Percentiles rank a stretch among this genome's conserved stretches.
Evolutionary conservation across 2,888 invertebrate genomes (phyloP).

Genomic region (Cacoxenus indagator): DNA sequence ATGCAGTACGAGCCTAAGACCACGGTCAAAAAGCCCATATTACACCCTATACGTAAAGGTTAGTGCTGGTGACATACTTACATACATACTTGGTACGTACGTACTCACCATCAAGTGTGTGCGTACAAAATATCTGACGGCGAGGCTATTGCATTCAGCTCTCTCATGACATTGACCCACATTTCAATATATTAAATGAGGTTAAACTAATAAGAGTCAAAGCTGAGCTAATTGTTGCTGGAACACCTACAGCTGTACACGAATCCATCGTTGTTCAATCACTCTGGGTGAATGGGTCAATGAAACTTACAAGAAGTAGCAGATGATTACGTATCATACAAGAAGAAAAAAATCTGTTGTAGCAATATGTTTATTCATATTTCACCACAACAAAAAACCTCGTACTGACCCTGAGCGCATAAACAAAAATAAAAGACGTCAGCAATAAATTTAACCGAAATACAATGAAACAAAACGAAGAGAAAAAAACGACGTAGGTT

Average conservation of each 20-base stretch:
- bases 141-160: constrained; percentile 1
- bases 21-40: too few species aligned
- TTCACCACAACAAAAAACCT: constrained; percentile 58
- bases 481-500: constrained; percentile 33
- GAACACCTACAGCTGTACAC: constrained; percentile 24
- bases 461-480: constrained; percentile 27
- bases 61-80: too few species aligned
- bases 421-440: constrained; percentile 47
- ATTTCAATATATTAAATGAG: constrained; percentile 53
- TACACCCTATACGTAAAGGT: too few species aligned
- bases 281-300: too few species aligned
- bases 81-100: background rate
- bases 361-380: background rate
- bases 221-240: background rate
- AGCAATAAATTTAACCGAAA: constrained; percentile 32
- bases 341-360: constrained; percentile 10
- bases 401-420: constrained; percentile 69
- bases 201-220: background rate
- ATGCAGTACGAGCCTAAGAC: too few species aligned
- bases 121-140: background rate
- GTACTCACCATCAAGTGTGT: background rate
- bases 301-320: too few species aligned
- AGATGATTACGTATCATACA: too few species aligned
- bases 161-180: constrained; percentile 64
- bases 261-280: constrained; percentile 19